A percentile compares a stretch with the other conserved stretches of the same genome.
Conservation (phyloP, 2,113 vertebrate genomes). For the Eidolon helvum region DNA sequence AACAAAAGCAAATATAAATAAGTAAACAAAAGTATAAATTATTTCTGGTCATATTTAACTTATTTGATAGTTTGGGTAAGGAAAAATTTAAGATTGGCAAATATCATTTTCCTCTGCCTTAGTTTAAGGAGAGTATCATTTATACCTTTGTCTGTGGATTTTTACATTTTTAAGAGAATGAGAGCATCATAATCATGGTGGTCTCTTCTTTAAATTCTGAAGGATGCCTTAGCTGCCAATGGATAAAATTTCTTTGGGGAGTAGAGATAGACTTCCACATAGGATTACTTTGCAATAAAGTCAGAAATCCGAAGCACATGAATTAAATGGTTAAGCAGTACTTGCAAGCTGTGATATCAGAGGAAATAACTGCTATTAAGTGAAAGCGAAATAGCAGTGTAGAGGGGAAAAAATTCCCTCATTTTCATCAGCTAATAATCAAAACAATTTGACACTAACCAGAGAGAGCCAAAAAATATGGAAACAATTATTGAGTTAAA, state of each 20-base stretch:
- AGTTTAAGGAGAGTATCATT: background rate
- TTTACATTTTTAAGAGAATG: slow-evolving; percentile 27
- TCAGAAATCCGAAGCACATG: slow-evolving; percentile 6
- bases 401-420: slow-evolving; percentile 70
- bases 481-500: slow-evolving; percentile 82
- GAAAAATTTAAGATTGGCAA: background rate
- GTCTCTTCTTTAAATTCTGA: slow-evolving; percentile 47
- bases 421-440: slow-evolving; percentile 85
- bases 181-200: background rate
- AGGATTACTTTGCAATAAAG: slow-evolving; percentile 22
- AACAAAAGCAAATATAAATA: background rate
- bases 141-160: background rate
- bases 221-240: slow-evolving; percentile 16
- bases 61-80: slow-evolving; percentile 10
- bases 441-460: slow-evolving; percentile 81
- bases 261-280: background rate
- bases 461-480: slow-evolving; percentile 82
- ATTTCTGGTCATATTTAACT: slow-evolving; percentile 5
- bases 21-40: background rate
- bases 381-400: slow-evolving; percentile 74
- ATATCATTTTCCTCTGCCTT: background rate
- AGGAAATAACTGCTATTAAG: slow-evolving; percentile 82
- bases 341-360: slow-evolving; percentile 71
- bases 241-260: slow-evolving; percentile 40
- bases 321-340: slow-evolving; percentile 78